Evolutionary conservation across 2,113 vertebrate genomes (phyloP), one percentile per base, ranked within the genome.

Genomic region (Coregonus clupeaformis): DNA sequence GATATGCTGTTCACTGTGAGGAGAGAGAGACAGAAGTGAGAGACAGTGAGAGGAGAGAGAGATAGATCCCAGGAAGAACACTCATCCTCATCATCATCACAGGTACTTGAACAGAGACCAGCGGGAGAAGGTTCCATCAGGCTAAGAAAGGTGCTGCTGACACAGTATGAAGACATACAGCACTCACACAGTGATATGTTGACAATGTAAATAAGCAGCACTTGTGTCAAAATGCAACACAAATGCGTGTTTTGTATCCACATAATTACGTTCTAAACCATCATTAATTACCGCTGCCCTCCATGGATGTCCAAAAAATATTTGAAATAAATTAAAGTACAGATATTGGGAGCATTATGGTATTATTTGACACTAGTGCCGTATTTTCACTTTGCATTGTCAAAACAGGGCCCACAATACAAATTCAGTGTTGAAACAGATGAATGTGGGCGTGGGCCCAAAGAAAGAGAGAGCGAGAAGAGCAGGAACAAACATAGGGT

Each of bases 1-100:
- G 80, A 75, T 12, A 88, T 91, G 78, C 89, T 91, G 80, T 87
- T 90, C 1, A 80, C 92, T 93, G 81, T 74, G 30, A 78, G 18
- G 18, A 74, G 65, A 1, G 59, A 63, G 29, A 47, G 47, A 22
- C 18, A 32, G 45, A 29, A 20, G n/a, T n/a, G 42, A 68, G 9
- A 24, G 18, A 22, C 18, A 6, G 49, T 27, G 45, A 45, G 22
- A 75, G 12, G 49, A 16, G 13, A 60, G 20, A 60, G n/a, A 75
- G 62, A 64, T 22, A n/a, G 18, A 12, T 25, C 25, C 25, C 67
- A 68, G 32, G 11, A 12, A 24, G 22, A 59, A 63, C 27, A 27
- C 30, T 69, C 49, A 13, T 29, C 29, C 3, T 29, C 29, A 30
- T 4, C 13, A 52, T 52, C 49, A 52, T 16, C 1, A 64, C 9